Base-by-base conservation (phyloP, 2,113 vertebrate genomes). In the Addax nasomaculatus region DNA sequence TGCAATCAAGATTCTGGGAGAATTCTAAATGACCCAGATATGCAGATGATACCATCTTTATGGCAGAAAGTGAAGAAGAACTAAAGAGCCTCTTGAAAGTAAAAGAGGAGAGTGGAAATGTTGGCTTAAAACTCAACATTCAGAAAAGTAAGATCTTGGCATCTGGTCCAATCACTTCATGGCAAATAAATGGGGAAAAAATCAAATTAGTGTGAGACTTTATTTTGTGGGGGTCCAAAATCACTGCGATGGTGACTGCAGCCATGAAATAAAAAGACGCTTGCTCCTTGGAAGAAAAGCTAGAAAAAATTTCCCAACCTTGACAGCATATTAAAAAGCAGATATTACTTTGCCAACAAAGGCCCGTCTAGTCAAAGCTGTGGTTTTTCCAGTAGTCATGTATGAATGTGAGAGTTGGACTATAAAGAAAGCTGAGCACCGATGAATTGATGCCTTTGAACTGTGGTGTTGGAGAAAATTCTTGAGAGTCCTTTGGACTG, bases 181-280 rank as follows among this genome's bases (percentile, higher is more conserved):
- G 64, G 9, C 64, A 21, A 70, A 70, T 70, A 36, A 36, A 67
- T 36, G 17, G 64, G 33, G 33, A 1, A 3, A 36, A n/a, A 36
- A 70, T 21, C 2, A 2, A 70, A 21, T 70, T n/a, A 70, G 64
- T 36, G 19, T 36, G 7, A 70, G n/a, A 70, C n/a, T 70, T 21
- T 67, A 67, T 36, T 70, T 70, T 70, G 0, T 4, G 17, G 64
- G n/a, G 4, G 17, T 21, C 2, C 64, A 36, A 36, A 70, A 70
- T 36, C n/a, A 70, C n/a, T 36, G n/a, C 0, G 0, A 70, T 36
- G 19, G n/a, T 70, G 64, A 36, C n/a, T 70, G 9, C 9, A 36
- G n/a, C 17, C 64, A 70, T 70, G 64, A 36, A 70, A 70, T 70
- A 36, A 70, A 36, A 70, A 36, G 17, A 70, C 4, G 0, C 9